Conservation (phyloP, 2,797 vertebrate species). For the Pipistrellus pipistrellus region DNA sequence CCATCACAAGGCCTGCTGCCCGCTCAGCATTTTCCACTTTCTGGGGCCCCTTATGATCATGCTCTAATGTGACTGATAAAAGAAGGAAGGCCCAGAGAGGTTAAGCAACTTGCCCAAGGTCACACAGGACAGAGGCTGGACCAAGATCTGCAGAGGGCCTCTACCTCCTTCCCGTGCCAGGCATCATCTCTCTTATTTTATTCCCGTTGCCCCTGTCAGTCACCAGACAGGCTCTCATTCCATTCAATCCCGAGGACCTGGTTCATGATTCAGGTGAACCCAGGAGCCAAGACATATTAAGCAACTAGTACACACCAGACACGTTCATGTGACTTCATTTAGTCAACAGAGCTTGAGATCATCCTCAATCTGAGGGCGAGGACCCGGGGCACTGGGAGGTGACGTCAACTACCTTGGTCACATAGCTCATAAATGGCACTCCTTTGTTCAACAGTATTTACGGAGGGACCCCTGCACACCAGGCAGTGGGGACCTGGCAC, state of each 20-base stretch:
- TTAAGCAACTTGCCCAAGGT: neutral
- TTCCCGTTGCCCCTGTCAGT: neutral
- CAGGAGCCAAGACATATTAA: neutral
- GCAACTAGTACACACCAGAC: neutral
- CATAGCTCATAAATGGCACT: neutral
- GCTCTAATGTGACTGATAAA: neutral
- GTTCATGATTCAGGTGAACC: neutral
- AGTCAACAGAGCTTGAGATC: neutral
- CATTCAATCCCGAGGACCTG: neutral
- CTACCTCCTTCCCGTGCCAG: neutral
- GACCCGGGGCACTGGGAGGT: neutral
- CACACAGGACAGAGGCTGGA: neutral
- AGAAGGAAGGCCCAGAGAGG: slow-evolving; percentile 33
- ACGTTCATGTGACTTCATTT: fast-evolving
- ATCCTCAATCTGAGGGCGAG: neutral
- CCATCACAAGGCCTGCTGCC: neutral
- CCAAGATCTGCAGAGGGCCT: neutral
- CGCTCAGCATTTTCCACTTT: slow-evolving; percentile 14
- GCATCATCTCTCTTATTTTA: neutral
- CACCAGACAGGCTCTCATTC: neutral
- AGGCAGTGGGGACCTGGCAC: neutral
- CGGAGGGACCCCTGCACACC: neutral
- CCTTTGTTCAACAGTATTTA: slow-evolving; percentile 32
- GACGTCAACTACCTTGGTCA: slow-evolving; percentile 7
- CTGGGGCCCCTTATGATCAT: neutral